Evolutionary conservation across 2,113 vertebrate species (phyloP).

Genomic region (Poeciliopsis turrubarensis): DNA sequence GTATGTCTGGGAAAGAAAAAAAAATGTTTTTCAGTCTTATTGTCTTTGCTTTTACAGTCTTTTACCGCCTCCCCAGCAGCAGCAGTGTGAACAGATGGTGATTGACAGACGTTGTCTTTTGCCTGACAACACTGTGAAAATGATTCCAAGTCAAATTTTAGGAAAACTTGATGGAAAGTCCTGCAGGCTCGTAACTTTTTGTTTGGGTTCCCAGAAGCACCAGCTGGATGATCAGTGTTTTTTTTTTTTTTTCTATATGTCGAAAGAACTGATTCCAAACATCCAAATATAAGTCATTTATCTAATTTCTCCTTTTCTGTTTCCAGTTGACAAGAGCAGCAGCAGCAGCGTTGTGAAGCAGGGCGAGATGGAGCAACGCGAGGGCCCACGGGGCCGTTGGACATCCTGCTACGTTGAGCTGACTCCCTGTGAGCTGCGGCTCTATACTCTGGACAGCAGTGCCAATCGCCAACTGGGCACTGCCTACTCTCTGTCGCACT

Average conservation of each 20-base stretch:
- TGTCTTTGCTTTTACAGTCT: too few species aligned
- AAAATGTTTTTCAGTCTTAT: too few species aligned
- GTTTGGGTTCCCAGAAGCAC: not conserved
- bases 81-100: too few species aligned
- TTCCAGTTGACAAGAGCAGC: slow-evolving; percentile 84
- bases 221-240: not conserved
- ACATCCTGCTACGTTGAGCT: slow-evolving; percentile 90
- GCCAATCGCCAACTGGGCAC: slow-evolving; percentile 88
- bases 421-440: slow-evolving; percentile 86
- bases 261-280: not conserved
- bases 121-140: too few species aligned
- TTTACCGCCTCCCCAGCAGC: too few species aligned
- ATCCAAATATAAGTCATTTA: not conserved
- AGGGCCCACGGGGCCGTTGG: slow-evolving; percentile 88
- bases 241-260: not conserved
- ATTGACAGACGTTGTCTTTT: too few species aligned
- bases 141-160: too few species aligned
- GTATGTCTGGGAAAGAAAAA: too few species aligned
- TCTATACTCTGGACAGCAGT: slow-evolving; percentile 91
- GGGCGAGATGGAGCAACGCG: slow-evolving; percentile 89
- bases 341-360: slow-evolving; percentile 91
- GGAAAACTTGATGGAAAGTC: too few species aligned
- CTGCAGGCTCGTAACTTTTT: not conserved
- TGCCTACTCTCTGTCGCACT: slow-evolving; percentile 87
- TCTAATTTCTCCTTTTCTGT: slow-evolving; percentile 10